Evolutionary conservation across 1,140 invertebrate species (phyloP).

Genomic region (Drosophila kurseongensis): DNA sequence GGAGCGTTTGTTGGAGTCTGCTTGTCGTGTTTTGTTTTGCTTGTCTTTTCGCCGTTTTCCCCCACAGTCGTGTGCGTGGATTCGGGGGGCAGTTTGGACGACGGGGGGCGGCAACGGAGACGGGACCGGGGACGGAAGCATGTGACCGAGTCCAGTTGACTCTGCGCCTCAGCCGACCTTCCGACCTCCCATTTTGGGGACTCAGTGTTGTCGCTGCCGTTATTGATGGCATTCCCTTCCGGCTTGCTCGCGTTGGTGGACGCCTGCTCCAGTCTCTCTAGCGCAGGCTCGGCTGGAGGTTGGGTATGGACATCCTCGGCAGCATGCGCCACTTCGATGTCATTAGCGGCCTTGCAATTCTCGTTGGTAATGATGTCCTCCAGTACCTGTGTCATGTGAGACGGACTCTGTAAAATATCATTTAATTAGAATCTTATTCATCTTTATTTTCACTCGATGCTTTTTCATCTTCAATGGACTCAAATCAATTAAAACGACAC

Average conservation of each 20-base stretch:
- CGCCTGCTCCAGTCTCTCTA: conserved; percentile 1
- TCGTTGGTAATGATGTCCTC: conserved; percentile 2
- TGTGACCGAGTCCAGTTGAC: neutral
- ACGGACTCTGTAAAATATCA: conserved; percentile 51
- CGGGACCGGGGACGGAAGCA: neutral
- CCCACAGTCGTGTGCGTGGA: conserved; percentile 30
- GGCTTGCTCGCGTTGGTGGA: conserved; percentile 7
- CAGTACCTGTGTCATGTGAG: conserved; percentile 13
- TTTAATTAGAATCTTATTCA: conserved; percentile 54
- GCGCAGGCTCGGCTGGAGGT: neutral
- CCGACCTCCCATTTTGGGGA: neutral
- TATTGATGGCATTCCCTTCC: conserved; percentile 31
- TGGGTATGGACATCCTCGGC: conserved; percentile 4
- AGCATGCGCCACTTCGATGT: conserved; percentile 22
- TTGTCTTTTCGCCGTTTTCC: conserved; percentile 51
- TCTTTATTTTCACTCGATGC: conserved; percentile 13
- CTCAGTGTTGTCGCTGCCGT: conserved; percentile 4
- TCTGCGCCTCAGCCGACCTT: conserved; percentile 3
- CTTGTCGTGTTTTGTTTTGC: conserved; percentile 67
- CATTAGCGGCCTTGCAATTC: conserved; percentile 20
- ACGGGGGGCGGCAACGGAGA: neutral
- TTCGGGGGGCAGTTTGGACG: neutral
- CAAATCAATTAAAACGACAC: neutral
- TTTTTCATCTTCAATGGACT: neutral
- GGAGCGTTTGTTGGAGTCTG: neutral